Evolutionary conservation across 2,888 invertebrate genomes (phyloP).

Genomic region (Cheilosia urbana): DNA sequence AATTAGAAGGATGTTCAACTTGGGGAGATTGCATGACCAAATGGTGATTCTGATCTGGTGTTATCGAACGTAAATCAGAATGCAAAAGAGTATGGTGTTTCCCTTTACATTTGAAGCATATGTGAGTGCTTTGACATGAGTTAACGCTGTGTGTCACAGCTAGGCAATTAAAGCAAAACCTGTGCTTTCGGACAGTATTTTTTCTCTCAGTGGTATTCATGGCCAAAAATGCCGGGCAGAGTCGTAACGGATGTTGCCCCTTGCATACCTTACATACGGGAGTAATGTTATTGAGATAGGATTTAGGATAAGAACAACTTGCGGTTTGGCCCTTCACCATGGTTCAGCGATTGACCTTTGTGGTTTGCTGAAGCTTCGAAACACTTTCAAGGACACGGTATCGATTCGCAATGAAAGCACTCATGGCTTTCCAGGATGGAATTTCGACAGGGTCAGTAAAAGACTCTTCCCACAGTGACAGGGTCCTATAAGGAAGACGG

Average conservation of each 20-base stretch:
- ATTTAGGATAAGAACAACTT: too few relatives aligned
- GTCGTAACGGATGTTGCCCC: constrained; percentile 35
- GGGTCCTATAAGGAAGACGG: not conserved
- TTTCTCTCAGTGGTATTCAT: too few relatives aligned
- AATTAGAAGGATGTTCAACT: too few relatives aligned
- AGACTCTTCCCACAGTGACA: not conserved
- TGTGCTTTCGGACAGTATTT: not conserved
- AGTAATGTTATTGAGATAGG: not conserved
- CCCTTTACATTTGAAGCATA: constrained; percentile 23
- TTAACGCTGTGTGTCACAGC: not conserved
- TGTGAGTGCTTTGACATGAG: constrained; percentile 7
- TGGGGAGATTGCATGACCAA: too few relatives aligned
- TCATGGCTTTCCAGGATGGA: not conserved
- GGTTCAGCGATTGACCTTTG: too few relatives aligned
- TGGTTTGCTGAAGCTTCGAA: not conserved
- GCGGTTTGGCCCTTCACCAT: too few relatives aligned
- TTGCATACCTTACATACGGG: constrained; percentile 26
- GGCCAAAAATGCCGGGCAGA: constrained; percentile 24
- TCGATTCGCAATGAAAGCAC: not conserved
- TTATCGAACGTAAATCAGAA: not conserved
- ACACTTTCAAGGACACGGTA: not conserved
- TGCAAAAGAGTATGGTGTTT: constrained; percentile 37
- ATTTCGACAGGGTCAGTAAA: not conserved
- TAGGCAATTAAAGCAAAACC: constrained; percentile 13
- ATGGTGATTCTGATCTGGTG: too few relatives aligned